Evolutionary conservation across 2,113 vertebrate species (phyloP), one percentile per base, ranked within the genome.

Genomic region (Catharus fuscescens): DNA sequence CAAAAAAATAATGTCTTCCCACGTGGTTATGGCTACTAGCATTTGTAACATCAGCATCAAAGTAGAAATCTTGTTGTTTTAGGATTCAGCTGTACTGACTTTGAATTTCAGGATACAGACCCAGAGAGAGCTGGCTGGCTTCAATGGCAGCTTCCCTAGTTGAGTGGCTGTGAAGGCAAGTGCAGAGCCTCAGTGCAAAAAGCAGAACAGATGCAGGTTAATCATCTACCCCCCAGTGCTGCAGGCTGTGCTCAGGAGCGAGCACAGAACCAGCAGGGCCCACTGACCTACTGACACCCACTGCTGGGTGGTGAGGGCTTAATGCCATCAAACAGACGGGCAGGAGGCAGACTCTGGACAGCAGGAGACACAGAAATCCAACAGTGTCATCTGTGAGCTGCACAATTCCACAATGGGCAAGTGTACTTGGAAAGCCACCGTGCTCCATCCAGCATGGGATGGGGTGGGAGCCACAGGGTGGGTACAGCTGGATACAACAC

Each of bases 351-450:
- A 3, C 9, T 62, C 28, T 45, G 57, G 56, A 23, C 28, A 65
- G 72, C 57, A 86, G 42, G 44, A 92, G 69, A 25, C 20, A 38
- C 32, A 60, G 69, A 38, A 77, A 48, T 8, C 47, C 31, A 67
- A 11, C 67, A 21, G 18, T 1, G 4, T 0, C 0, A 18, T 7
- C 47, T 32, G 42, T 20, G 42, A 90, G 42, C 62, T 32, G 57
- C 5, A 6, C 88, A 77, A 4, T 53, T 62, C 32, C 16, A 2
- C 20, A 10, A 1, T 12, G 19, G 14, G 1, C 25, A 47, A 14
- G 23, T 3, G 54, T 7, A 5, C 10, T 0, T 2, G 12, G 88
- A 38, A 29, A 72, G 44, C 9, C 47, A 38, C 13, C 0, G 0
- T 0, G 3, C 32, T 65, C 54, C 64, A 29, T 34, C 52, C 80